A percentile compares a stretch with the other conserved stretches of the same genome.
Evolutionary conservation across 2,113 vertebrate genomes (phyloP).

Genomic region (Hypanus sabinus): DNA sequence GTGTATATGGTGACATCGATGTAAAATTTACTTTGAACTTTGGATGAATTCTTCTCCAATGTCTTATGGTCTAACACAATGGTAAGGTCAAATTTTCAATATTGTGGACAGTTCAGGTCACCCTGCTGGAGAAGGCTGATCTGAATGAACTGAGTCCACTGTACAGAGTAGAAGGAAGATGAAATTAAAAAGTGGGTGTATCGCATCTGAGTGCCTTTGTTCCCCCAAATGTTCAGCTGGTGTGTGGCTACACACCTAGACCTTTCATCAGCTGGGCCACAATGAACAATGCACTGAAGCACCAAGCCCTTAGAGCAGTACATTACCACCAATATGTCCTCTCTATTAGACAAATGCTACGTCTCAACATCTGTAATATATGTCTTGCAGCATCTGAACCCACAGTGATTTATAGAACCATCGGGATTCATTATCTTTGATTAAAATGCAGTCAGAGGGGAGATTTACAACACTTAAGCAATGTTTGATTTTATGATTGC

Average conservation of each 20-base stretch:
- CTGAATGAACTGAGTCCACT: too few relatives aligned
- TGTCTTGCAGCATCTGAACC: constrained; percentile 12
- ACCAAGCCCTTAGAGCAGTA: neutral
- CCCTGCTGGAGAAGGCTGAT: too few relatives aligned
- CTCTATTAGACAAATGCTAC: constrained; percentile 6
- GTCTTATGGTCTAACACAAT: too few relatives aligned
- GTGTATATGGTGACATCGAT: too few relatives aligned
- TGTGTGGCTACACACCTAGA: neutral
- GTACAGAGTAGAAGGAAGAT: too few relatives aligned
- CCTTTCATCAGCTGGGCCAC: neutral
- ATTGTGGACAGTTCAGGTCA: too few relatives aligned
- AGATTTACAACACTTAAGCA: constrained; percentile 34
- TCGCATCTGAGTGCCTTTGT: too few relatives aligned
- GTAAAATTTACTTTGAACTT: too few relatives aligned
- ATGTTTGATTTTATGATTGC: constrained; percentile 36
- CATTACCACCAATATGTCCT: neutral
- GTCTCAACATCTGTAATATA: constrained; percentile 21
- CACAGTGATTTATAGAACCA: constrained; percentile 27
- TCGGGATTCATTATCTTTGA: constrained; percentile 34
- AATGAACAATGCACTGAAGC: neutral
- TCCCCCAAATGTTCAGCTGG: too few relatives aligned
- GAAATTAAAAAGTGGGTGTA: too few relatives aligned
- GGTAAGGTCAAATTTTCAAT: too few relatives aligned
- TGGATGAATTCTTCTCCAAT: too few relatives aligned
- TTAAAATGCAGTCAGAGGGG: constrained; percentile 33